Evolutionary conservation across 2,888 invertebrate species (phyloP).

Genomic region (Belgica antarctica): DNA sequence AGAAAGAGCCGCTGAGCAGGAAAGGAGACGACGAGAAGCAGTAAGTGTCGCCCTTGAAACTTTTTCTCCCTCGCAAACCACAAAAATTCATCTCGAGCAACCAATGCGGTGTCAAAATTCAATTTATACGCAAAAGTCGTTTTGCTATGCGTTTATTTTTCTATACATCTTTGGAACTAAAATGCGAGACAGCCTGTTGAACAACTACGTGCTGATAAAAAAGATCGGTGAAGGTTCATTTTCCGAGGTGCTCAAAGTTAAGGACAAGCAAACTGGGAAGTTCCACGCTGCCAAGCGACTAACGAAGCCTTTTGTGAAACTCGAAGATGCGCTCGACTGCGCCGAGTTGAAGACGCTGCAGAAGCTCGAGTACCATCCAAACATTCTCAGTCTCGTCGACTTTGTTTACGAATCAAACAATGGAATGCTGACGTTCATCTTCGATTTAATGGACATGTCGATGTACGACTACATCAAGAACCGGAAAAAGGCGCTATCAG

Average conservation of each 20-base stretch:
- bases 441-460: constrained; percentile 70
- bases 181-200: constrained; percentile 17
- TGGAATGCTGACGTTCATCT: constrained; percentile 62
- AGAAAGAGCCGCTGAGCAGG: constrained; percentile 82
- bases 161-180: background rate
- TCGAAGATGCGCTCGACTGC: constrained; percentile 56
- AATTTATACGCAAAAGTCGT: background rate
- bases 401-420: constrained; percentile 61
- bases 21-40: constrained; percentile 85
- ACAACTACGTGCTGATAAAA: constrained; percentile 59
- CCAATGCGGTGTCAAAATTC: background rate
- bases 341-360: constrained; percentile 64
- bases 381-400: constrained; percentile 63
- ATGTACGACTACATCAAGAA: constrained; percentile 63
- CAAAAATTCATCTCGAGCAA: background rate
- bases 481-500: constrained; percentile 57
- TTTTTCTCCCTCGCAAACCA: background rate
- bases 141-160: background rate
- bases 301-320: constrained; percentile 49
- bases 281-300: constrained; percentile 64
- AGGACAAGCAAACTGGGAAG: constrained; percentile 58
- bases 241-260: constrained; percentile 67
- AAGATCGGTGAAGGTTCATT: constrained; percentile 71
- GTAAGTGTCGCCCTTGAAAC: constrained; percentile 61
- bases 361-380: constrained; percentile 61